Evolutionary conservation across 2,888 invertebrate genomes (phyloP).

Genomic region (Polyploca ridens): DNA sequence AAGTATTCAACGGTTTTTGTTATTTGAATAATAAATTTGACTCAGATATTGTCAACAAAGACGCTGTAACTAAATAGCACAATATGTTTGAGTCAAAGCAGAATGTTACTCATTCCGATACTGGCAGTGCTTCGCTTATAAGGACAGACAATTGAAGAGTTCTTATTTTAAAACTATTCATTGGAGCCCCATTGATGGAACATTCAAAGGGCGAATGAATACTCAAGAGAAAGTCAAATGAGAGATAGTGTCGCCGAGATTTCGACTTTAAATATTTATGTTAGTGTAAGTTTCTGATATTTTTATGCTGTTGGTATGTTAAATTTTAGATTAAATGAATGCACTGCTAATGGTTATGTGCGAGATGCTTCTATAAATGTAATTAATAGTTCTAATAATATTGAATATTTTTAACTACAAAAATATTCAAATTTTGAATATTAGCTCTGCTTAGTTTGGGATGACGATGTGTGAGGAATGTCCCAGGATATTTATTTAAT

Average conservation of each 20-base stretch:
- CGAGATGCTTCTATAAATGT: too few relatives aligned
- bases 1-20: background rate
- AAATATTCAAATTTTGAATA: too few relatives aligned
- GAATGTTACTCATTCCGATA: slow-evolving; percentile 37
- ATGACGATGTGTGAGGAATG: too few relatives aligned
- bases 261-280: slow-evolving; percentile 53
- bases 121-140: slow-evolving; percentile 35
- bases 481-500: too few relatives aligned
- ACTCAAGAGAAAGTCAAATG: slow-evolving; percentile 59
- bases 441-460: too few relatives aligned
- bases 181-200: slow-evolving; percentile 44
- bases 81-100: background rate
- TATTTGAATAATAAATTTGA: background rate
- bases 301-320: too few relatives aligned
- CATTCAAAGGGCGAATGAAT: slow-evolving; percentile 47
- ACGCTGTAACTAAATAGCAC: background rate
- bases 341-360: too few relatives aligned
- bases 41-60: background rate
- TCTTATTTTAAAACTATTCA: slow-evolving; percentile 40
- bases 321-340: too few relatives aligned
- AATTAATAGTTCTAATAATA: too few relatives aligned
- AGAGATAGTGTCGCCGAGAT: slow-evolving; percentile 51
- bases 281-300: too few relatives aligned
- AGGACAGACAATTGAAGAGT: slow-evolving; percentile 40
- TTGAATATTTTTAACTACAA: too few relatives aligned